Evolutionary conservation across 2,888 invertebrate species (phyloP).

Genomic region (Eueremaeus valkanovi): DNA sequence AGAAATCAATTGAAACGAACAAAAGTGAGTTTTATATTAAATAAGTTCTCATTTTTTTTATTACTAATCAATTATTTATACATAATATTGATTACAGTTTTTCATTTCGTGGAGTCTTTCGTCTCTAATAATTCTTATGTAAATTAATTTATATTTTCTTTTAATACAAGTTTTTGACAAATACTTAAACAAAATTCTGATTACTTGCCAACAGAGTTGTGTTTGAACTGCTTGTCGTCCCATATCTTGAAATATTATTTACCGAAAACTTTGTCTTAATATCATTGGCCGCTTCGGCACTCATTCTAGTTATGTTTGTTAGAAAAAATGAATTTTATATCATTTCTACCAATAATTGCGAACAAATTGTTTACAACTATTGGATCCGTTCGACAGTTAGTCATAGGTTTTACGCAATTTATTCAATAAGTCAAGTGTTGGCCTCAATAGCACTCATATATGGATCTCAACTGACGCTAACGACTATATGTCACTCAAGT

Average conservation of each 20-base stretch:
- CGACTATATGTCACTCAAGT: slow-evolving; percentile 79
- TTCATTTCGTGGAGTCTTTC: slow-evolving; percentile 19
- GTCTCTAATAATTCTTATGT: not conserved
- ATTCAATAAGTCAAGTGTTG: not conserved
- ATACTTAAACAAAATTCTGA: not conserved
- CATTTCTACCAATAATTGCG: not conserved
- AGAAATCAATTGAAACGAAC: slow-evolving; percentile 7
- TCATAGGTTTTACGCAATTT: not conserved
- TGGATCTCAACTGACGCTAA: slow-evolving; percentile 74
- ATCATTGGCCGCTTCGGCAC: slow-evolving; percentile 52
- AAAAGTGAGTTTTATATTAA: slow-evolving; percentile 5
- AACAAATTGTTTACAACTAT: not conserved
- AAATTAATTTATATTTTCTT: not conserved
- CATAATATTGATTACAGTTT: not conserved
- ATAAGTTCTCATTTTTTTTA: not conserved
- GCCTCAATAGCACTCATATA: slow-evolving; percentile 54
- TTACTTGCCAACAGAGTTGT: slow-evolving; percentile 50
- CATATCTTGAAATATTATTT: slow-evolving; percentile 65
- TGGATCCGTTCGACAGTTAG: slow-evolving; percentile 23
- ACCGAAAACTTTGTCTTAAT: slow-evolving; percentile 63
- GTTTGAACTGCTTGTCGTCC: slow-evolving; percentile 58
- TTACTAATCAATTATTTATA: not conserved
- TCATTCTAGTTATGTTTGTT: slow-evolving; percentile 23
- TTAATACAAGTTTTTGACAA: not conserved
- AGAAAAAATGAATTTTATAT: slow-evolving; percentile 31